phyloP scores from a whole-genome alignment of 2,888 invertebrate genomes.

The Ptychoptera contaminata region DNA sequence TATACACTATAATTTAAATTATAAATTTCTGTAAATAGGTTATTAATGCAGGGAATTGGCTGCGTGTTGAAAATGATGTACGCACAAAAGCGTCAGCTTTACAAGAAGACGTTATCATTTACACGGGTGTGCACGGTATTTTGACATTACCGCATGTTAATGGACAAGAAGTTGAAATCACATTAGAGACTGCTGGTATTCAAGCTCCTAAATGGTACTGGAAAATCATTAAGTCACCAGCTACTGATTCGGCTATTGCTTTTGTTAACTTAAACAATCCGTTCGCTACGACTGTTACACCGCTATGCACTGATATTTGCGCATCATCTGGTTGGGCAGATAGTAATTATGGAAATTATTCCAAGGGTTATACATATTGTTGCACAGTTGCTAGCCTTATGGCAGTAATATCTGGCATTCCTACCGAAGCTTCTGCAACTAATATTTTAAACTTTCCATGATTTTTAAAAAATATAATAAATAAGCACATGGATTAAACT shows the following conservation, averaged over 20 bases:
- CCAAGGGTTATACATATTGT: slow-evolving; percentile 14
- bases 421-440: no score
- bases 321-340: slow-evolving; percentile 20
- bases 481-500: no score
- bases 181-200: slow-evolving; percentile 22
- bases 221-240: slow-evolving; percentile 29
- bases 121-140: slow-evolving; percentile 29
- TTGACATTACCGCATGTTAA: slow-evolving; percentile 21
- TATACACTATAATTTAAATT: slow-evolving; percentile 11
- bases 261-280: slow-evolving; percentile 34
- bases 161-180: slow-evolving; percentile 20
- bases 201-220: slow-evolving; percentile 31
- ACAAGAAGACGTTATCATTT: slow-evolving; percentile 21
- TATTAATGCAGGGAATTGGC: slow-evolving; percentile 34
- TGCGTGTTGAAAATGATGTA: slow-evolving; percentile 25
- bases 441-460: no score
- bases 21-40: slow-evolving; percentile 1
- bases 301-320: slow-evolving; percentile 27
- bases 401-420: slow-evolving; percentile 4
- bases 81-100: slow-evolving; percentile 23
- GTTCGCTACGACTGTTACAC: slow-evolving; percentile 17
- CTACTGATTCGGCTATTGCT: slow-evolving; percentile 26
- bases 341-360: slow-evolving; percentile 8
- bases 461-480: no score
- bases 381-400: slow-evolving; percentile 12